Evolutionary conservation across 2,888 invertebrate genomes (phyloP).

Genomic region (Lordiphosa fenestrarum): DNA sequence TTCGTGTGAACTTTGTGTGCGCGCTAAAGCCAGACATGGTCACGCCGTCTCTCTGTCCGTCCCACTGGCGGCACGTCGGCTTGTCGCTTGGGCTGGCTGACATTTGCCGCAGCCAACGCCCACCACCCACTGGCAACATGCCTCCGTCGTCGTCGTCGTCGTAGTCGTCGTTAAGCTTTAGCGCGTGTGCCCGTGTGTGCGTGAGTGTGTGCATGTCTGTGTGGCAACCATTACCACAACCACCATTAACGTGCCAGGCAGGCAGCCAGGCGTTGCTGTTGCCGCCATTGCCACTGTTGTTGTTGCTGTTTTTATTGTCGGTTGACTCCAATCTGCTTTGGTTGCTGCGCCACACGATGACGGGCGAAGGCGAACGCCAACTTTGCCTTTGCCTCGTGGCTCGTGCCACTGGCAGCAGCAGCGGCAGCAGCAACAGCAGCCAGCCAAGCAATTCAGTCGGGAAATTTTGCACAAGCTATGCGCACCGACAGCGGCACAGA

Average conservation of each 20-base stretch:
- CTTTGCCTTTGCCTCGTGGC: constrained; percentile 20
- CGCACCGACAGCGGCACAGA: constrained; percentile 44
- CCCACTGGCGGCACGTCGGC: constrained; percentile 61
- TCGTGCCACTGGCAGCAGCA: constrained; percentile 36
- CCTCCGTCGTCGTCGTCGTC: constrained; percentile 56
- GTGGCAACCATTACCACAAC: constrained; percentile 73
- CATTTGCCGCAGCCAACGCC: constrained; percentile 72
- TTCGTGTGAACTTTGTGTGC: constrained; percentile 66
- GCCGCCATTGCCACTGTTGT: constrained; percentile 41
- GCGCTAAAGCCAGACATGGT: constrained; percentile 73
- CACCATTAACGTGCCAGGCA: constrained; percentile 73
- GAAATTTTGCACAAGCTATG: constrained; percentile 57
- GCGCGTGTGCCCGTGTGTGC: constrained; percentile 27
- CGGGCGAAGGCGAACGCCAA: constrained; percentile 28
- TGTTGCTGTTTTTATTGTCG: constrained; percentile 74
- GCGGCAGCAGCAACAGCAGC: constrained; percentile 24
- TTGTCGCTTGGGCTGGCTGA: constrained; percentile 57
- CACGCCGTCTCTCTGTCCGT: constrained; percentile 62
- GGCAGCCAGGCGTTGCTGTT: constrained; percentile 63
- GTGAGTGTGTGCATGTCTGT: constrained; percentile 50
- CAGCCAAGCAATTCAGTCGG: constrained; percentile 66
- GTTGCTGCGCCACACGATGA: constrained; percentile 71
- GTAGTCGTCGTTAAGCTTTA: constrained; percentile 67
- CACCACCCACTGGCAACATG: constrained; percentile 71
- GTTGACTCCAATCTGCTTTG: constrained; percentile 77